Base-by-base conservation (phyloP, 2,113 vertebrate species). In the Setophaga kirtlandii region DNA sequence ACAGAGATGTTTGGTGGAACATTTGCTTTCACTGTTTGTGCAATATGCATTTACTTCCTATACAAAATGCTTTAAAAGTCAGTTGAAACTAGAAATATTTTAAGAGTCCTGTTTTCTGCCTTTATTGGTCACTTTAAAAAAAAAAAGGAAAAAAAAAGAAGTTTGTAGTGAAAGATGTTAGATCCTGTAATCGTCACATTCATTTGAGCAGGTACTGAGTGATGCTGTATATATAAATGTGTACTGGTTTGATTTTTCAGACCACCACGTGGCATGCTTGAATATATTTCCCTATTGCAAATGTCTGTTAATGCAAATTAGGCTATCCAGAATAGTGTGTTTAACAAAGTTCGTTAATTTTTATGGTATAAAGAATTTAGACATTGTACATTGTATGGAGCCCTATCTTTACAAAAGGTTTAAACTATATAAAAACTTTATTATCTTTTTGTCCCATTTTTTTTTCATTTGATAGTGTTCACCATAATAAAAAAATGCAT, bases 181-280 rank as follows among this genome's bases (percentile, higher is more conserved):
- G 98, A 97, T 98, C 98, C 98, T 98, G 97, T 99, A 98, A 98
- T 97, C 97, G 97, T 99, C 99, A 99, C 99, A 84, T 98, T 99
- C 98, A 98, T 99, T 99, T 99, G 99, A 99, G 98, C 99, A 99
- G 99, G 99, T 99, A 99, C 99, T 99, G 99, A 99, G 98, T 99
- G 99, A 99, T 97, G 98, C 98, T 99, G 99, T 99, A 98, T 98
- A 98, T 98, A 98, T 97, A 96, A 97, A 96, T 97, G 95, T 98
- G 97, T 99, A 98, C 98, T 97, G 98, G 99, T 98, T 99, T 99
- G 98, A 98, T 98, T 98, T 98, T 98, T 98, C 96, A 98, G 98
- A 98, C 97, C 98, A 99, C 98, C 98, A 99, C 98, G 98, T 98
- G 98, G 99, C 98, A 99, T 99, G 98, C 98, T 97, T 99, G 98